These are phyloP conservation scores for Sebastiscus tertius DNA, from an alignment of 2,797 vertebrate genomes.

Conservation along the genomic window DNA sequence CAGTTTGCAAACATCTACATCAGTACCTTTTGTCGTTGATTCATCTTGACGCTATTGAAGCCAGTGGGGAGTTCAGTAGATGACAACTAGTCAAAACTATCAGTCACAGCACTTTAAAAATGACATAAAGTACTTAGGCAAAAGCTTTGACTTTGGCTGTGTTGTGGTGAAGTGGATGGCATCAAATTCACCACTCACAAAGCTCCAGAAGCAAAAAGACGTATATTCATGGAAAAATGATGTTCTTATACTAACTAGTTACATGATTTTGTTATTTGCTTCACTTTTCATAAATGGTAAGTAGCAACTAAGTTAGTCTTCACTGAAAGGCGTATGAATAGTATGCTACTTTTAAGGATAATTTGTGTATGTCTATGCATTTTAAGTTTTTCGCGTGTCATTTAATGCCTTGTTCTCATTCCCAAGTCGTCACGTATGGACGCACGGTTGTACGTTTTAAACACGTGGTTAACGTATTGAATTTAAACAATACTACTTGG, in stretches of 20 bases:
- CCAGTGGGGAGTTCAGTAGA: conserved; percentile 19
- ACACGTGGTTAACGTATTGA: background rate
- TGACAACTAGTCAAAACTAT: conserved; percentile 25
- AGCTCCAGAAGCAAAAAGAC: background rate
- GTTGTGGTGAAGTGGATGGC: background rate
- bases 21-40: conserved; percentile 13
- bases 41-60: conserved; percentile 15
- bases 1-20: conserved; percentile 35
- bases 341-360: background rate
- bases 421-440: background rate
- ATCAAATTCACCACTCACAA: background rate
- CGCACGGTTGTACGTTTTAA: background rate
- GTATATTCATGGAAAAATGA: background rate
- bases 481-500: background rate
- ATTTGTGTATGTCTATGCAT: background rate
- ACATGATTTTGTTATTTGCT: background rate
- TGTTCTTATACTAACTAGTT: background rate
- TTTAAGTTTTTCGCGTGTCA: background rate
- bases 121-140: conserved; percentile 12
- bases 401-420: background rate
- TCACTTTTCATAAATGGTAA: background rate
- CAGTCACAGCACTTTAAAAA: conserved; percentile 17
- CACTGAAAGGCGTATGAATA: background rate
- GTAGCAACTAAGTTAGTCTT: background rate
- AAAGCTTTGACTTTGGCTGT: background rate